phyloP scores from a whole-genome alignment of 2,888 invertebrate species.

The Steinernema carpocapsae region DNA sequence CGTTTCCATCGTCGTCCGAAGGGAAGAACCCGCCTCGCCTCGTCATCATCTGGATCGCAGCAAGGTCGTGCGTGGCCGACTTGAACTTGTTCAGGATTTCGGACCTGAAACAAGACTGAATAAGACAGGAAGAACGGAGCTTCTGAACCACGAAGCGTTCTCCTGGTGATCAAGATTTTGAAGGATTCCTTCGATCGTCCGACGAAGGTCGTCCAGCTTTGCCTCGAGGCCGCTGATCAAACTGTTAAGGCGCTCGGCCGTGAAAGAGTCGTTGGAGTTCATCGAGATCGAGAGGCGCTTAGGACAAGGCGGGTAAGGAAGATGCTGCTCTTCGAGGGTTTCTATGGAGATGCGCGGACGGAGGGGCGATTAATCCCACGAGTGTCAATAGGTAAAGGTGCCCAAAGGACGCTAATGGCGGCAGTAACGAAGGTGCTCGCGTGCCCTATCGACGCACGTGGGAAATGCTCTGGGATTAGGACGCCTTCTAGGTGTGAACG shows the following conservation, averaged over 20 bases:
- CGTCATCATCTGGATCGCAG: background rate
- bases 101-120: background rate
- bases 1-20: conserved; percentile 4
- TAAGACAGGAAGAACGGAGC: background rate
- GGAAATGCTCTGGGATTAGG: background rate
- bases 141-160: background rate
- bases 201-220: conserved; percentile 9
- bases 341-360: conserved; percentile 32
- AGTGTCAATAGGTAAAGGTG: conserved; percentile 26
- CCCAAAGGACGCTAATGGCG: conserved; percentile 6
- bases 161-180: background rate
- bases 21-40: background rate
- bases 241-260: background rate
- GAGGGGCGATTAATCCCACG: conserved; percentile 8
- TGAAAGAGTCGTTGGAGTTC: background rate
- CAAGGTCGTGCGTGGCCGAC: background rate
- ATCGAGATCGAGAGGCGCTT: background rate
- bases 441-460: conserved; percentile 18
- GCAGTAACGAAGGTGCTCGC: background rate
- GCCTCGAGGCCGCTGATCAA: background rate
- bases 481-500: conserved; percentile 19
- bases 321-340: background rate
- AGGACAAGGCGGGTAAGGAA: background rate
- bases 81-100: conserved; percentile 16
- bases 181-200: background rate